phyloP scores from a whole-genome alignment of 1,140 invertebrate genomes.

The Holcopasites calliopsidis region DNA sequence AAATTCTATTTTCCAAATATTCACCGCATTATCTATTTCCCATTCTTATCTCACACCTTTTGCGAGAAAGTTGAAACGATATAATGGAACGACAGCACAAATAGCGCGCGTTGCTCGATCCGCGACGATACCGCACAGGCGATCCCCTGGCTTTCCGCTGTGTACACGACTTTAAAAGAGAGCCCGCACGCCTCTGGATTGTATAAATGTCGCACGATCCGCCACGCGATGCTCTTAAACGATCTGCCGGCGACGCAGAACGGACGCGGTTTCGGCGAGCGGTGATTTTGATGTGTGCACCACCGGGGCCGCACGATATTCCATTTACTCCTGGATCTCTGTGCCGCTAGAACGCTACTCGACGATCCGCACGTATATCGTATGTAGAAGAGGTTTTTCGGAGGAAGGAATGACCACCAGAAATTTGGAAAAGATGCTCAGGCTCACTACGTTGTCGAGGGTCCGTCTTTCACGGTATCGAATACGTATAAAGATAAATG shows the following conservation, averaged over 20 bases:
- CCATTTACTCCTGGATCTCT: too few relatives aligned
- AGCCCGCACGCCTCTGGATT: conserved; percentile 53
- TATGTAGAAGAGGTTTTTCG: too few relatives aligned
- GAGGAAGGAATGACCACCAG: conserved; percentile 42
- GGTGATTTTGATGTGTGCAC: neutral
- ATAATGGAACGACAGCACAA: too few relatives aligned
- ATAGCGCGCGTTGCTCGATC: too few relatives aligned
- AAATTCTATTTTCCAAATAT: too few relatives aligned
- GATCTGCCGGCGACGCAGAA: conserved; percentile 48
- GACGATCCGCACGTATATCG: too few relatives aligned
- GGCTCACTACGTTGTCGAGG: conserved; percentile 68
- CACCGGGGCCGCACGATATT: too few relatives aligned
- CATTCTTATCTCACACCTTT: too few relatives aligned
- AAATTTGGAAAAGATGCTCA: conserved; percentile 73
- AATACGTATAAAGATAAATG: neutral
- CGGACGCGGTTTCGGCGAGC: conserved; percentile 6
- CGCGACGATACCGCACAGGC: conserved; percentile 7
- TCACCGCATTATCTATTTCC: too few relatives aligned
- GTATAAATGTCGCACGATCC: conserved; percentile 62
- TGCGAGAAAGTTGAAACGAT: neutral
- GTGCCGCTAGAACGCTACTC: too few relatives aligned
- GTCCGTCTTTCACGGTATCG: conserved; percentile 65
- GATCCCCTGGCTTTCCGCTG: conserved; percentile 21
- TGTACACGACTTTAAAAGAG: conserved; percentile 64
- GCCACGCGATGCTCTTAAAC: conserved; percentile 47